Evolutionary conservation across 1,140 invertebrate species (phyloP).

Genomic region (Cephus cinctus): DNA sequence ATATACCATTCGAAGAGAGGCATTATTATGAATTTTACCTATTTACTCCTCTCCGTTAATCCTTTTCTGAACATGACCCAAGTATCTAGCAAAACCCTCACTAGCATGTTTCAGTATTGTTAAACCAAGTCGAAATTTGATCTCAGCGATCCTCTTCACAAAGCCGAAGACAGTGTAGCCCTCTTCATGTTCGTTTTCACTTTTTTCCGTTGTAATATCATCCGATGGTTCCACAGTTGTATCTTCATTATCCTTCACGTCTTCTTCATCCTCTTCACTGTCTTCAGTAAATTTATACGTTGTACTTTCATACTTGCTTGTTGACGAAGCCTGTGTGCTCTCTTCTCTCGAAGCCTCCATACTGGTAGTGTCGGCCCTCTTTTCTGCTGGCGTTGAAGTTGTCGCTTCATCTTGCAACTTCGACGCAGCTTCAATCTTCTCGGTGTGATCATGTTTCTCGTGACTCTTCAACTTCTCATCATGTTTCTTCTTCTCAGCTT

Average conservation of each 20-base stretch:
- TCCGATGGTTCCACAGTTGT: conserved; percentile 33
- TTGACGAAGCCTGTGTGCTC: too few species aligned
- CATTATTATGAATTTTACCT: too few species aligned
- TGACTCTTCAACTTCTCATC: conserved; percentile 19
- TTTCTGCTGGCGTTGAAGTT: conserved; percentile 10
- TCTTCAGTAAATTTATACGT: too few species aligned
- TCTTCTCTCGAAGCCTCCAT: too few species aligned
- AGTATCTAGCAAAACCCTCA: conserved; percentile 55
- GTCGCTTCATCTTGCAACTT: not conserved
- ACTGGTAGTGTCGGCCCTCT: conserved; percentile 6
- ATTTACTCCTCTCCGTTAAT: conserved; percentile 51
- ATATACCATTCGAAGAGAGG: too few species aligned
- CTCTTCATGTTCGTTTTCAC: conserved; percentile 18
- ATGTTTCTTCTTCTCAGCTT: conserved; percentile 14
- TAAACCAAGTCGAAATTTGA: conserved; percentile 56
- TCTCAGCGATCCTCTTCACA: conserved; percentile 53
- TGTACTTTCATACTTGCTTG: too few species aligned
- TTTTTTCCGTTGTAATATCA: conserved; percentile 26
- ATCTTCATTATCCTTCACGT: conserved; percentile 20
- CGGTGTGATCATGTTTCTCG: conserved; percentile 13
- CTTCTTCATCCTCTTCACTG: conserved; percentile 7
- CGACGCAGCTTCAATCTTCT: not conserved
- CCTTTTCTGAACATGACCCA: conserved; percentile 54
- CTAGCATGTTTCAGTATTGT: conserved; percentile 55
- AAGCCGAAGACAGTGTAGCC: conserved; percentile 50